Evolutionary conservation across 2,113 vertebrate genomes (phyloP), one percentile per base, ranked within the genome.

Genomic region (Chitala chitala): DNA sequence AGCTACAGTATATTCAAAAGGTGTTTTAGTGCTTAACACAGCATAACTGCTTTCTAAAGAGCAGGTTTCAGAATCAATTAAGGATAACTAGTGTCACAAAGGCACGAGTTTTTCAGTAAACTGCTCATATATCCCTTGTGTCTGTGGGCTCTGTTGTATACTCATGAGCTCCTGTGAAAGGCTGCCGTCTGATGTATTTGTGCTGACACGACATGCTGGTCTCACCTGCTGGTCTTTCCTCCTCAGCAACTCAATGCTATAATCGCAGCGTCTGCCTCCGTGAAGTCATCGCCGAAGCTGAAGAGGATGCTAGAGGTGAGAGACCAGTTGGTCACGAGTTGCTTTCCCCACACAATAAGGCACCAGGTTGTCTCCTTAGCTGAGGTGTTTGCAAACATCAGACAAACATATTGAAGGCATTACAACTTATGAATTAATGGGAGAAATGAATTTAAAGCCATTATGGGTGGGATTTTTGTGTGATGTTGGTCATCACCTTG

Each of bases 271-370:
- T 98, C 96, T 0, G 95, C 92, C 61, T 98, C 96, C 0, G 93
- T 99, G 50, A 99, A 98, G 79, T 96, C 96, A 0, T 91, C 96
- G 0, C 94, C 94, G 58, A 98, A 97, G 78, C 79, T 98, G 81
- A 98, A 96, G 87, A 91, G 88, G 79, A 92, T 98, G 91, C 82
- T 99, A 8, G 96, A 98, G 91, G 96, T 97, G 78, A 78, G 89
- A 7, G 20, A 51, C 0, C 26, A n/a, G n/a, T 42, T 22, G 29
- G 26, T 29, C 40, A 29, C 20, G 48, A 6, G 15, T 8, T 44
- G n/a, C 15, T 42, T 20, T 31, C 31, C 4, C 24, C 51, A 55
- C 22, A 54, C 20, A 7, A 42, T 36, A 22, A 54, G 54, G 7
- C 40, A 5, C 20, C 26, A 58, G 9, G 22, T 17, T 9, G 38